Conservation (phyloP, 2,888 invertebrate genomes). For the Dusona sp. region DNA sequence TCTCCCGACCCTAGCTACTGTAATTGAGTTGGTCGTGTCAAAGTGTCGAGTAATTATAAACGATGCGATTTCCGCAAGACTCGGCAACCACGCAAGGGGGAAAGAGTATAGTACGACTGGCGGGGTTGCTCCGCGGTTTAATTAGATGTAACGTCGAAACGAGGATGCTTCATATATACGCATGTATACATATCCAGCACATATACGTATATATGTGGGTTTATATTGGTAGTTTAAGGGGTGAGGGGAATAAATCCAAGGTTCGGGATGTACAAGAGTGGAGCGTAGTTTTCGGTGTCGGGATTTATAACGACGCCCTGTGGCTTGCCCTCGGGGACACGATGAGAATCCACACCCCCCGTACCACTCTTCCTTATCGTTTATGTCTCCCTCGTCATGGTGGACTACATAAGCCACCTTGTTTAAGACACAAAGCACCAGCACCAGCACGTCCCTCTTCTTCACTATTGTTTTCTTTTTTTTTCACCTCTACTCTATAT, state of each 20-base stretch:
- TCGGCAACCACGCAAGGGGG: conserved; percentile 40
- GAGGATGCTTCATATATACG: conserved; percentile 31
- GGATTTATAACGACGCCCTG: conserved; percentile 67
- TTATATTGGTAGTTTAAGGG: conserved; percentile 40
- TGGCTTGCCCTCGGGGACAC: conserved; percentile 52
- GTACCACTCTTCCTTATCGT: neutral
- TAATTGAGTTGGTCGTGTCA: conserved; percentile 73
- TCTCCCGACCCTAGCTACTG: conserved; percentile 45
- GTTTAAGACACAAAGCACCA: conserved; percentile 10
- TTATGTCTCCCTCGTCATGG: conserved; percentile 19
- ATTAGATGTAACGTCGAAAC: conserved; percentile 69
- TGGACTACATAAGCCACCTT: conserved; percentile 3
- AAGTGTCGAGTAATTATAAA: conserved; percentile 73
- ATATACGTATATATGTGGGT: conserved; percentile 12
- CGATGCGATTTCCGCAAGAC: conserved; percentile 69
- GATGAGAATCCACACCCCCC: conserved; percentile 34
- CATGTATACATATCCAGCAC: neutral
- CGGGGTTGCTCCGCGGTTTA: conserved; percentile 67
- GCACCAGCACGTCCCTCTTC: neutral
- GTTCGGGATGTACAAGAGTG: conserved; percentile 32
- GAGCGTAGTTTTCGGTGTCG: conserved; percentile 42
- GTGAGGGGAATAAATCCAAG: conserved; percentile 53
- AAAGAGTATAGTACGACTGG: conserved; percentile 8
- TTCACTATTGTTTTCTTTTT: neutral
- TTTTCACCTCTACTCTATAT: neutral